phyloP scores from a whole-genome alignment of 2,888 invertebrate species.

The Mechanitis messenoides region DNA sequence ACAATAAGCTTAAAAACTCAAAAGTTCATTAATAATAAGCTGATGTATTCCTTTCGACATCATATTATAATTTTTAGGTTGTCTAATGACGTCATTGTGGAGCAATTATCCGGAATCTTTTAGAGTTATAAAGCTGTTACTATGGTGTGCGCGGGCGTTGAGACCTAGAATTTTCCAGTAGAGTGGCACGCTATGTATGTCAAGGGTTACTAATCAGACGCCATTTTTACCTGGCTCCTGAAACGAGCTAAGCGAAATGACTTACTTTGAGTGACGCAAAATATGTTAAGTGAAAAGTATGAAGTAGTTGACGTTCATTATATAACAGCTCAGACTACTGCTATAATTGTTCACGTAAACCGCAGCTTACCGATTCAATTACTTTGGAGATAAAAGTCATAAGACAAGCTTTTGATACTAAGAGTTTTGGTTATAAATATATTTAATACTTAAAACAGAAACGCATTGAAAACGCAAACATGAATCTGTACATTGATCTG shows the following conservation, averaged over 20 bases:
- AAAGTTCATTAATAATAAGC: no score
- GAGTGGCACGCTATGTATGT: slow-evolving; percentile 68
- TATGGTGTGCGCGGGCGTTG: slow-evolving; percentile 44
- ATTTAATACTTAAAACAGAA: no score
- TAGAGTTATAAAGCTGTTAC: slow-evolving; percentile 38
- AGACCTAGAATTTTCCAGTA: slow-evolving; percentile 71
- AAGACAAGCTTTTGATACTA: slow-evolving; percentile 5
- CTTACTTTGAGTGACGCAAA: slow-evolving; percentile 17
- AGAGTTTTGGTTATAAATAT: no score
- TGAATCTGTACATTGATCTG: slow-evolving; percentile 14
- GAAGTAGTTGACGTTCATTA: neutral
- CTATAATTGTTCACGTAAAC: neutral
- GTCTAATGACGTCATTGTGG: slow-evolving; percentile 12
- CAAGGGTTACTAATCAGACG: slow-evolving; percentile 71
- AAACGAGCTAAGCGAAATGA: slow-evolving; percentile 41
- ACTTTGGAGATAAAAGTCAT: slow-evolving; percentile 5
- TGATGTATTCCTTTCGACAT: neutral
- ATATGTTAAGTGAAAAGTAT: neutral
- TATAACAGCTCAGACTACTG: neutral
- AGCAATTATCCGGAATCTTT: slow-evolving; percentile 36
- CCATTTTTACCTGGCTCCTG: slow-evolving; percentile 64
- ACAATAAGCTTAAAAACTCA: no score
- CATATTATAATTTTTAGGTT: slow-evolving; percentile 1
- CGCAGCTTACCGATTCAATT: neutral
- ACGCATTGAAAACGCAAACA: slow-evolving; percentile 11